Conservation (phyloP, 2,113 vertebrate genomes). For the Etheostoma cragini region DNA sequence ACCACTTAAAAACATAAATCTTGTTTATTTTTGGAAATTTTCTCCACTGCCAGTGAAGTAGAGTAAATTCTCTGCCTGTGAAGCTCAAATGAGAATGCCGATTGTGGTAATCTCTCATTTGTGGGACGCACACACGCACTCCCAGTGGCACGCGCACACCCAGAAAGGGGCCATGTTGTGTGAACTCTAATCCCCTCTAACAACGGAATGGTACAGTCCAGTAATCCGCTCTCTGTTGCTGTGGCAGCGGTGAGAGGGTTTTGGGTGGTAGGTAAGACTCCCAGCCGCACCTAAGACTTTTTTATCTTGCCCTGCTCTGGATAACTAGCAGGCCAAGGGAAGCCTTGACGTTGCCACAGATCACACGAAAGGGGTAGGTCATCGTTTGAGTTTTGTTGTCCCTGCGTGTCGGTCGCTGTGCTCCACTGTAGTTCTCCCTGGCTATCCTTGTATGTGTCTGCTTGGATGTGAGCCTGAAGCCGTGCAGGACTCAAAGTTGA, state of each 20-base stretch:
- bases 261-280: constrained; percentile 84
- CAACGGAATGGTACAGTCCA: constrained; percentile 90
- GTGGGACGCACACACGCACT: constrained; percentile 72
- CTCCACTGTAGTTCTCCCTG: constrained; percentile 18
- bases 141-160: constrained; percentile 67
- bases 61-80: constrained; percentile 52
- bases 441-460: constrained; percentile 26
- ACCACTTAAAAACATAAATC: constrained; percentile 11
- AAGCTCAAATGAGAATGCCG: constrained; percentile 78
- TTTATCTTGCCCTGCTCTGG: constrained; percentile 78
- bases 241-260: constrained; percentile 89
- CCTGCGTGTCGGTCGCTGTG: constrained; percentile 27
- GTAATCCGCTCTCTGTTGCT: constrained; percentile 92
- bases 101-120: constrained; percentile 84
- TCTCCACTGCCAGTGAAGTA: constrained; percentile 33
- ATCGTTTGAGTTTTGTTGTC: constrained; percentile 35
- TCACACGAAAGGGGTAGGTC: constrained; percentile 83
- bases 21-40: constrained; percentile 10
- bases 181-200: constrained; percentile 88
- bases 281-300: constrained; percentile 76
- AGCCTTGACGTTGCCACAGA: constrained; percentile 70
- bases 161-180: constrained; percentile 85
- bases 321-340: constrained; percentile 76
- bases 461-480: constrained; percentile 29
- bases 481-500: constrained; percentile 50